Evolutionary conservation across 2,113 vertebrate genomes (phyloP).

Genomic region (Macrotus californicus): DNA sequence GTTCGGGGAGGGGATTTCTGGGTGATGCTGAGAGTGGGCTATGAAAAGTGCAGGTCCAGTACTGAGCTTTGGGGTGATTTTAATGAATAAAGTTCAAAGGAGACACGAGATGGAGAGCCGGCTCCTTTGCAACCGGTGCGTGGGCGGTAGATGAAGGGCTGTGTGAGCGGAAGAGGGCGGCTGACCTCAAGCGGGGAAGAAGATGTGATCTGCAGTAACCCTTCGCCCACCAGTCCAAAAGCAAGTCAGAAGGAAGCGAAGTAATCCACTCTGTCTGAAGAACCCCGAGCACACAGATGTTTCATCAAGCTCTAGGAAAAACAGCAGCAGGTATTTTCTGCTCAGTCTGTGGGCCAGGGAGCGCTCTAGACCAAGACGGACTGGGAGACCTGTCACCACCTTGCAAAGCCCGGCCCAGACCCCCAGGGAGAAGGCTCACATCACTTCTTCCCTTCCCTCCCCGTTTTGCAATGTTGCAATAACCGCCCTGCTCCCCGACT

Average conservation of each 20-base stretch:
- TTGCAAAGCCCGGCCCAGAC: not conserved
- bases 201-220: not conserved
- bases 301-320: not conserved
- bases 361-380: too few relatives aligned
- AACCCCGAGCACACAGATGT: not conserved
- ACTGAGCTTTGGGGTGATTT: not conserved
- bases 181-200: not conserved
- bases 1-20: not conserved
- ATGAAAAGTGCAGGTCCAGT: not conserved
- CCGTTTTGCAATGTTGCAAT: not conserved
- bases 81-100: not conserved
- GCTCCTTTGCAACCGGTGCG: not conserved
- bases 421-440: not conserved
- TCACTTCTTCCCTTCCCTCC: not conserved
- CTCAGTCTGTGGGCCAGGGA: not conserved
- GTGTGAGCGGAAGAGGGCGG: not conserved
- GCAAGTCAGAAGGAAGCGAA: not conserved
- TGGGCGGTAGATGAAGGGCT: not conserved
- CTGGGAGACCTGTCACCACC: too few relatives aligned
- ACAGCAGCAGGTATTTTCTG: not conserved
- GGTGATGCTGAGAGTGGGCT: not conserved
- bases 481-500: too few relatives aligned
- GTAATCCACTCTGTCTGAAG: not conserved
- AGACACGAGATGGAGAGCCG: not conserved
- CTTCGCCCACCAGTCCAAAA: not conserved